Percentiles rank a stretch among this genome's conserved stretches.
phyloP scores from a whole-genome alignment of 2,888 invertebrate genomes.

The Ophion costatus region DNA sequence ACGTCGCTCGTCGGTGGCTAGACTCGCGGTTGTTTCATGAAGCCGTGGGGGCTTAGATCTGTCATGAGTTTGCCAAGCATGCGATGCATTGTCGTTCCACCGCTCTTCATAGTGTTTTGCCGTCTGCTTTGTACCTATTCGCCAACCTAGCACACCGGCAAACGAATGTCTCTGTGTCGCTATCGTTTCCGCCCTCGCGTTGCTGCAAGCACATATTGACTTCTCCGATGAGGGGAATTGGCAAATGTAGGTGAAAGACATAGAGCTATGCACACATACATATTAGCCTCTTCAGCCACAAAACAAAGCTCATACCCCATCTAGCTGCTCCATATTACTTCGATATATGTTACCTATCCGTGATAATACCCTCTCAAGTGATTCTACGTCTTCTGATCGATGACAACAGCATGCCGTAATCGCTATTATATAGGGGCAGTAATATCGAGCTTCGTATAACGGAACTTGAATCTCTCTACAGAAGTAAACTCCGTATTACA shows the following conservation, averaged over 20 bases:
- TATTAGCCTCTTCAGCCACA: slow-evolving; percentile 7
- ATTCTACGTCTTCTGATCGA: background rate
- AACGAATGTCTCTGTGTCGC: background rate
- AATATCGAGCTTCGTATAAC: too few relatives aligned
- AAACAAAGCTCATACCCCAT: background rate
- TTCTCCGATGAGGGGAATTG: slow-evolving; percentile 46
- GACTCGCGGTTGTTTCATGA: slow-evolving; percentile 46
- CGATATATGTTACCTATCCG: background rate
- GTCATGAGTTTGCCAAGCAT: slow-evolving; percentile 32
- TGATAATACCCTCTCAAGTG: too few relatives aligned
- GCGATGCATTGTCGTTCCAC: slow-evolving; percentile 22
- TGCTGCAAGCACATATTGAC: slow-evolving; percentile 51
- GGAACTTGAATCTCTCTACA: too few relatives aligned
- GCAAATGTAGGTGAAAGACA: slow-evolving; percentile 9
- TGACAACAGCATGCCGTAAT: background rate
- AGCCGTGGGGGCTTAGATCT: slow-evolving; percentile 28
- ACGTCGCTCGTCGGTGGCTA: slow-evolving; percentile 71
- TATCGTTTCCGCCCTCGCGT: background rate
- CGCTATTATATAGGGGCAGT: too few relatives aligned
- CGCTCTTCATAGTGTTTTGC: background rate
- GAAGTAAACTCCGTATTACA: too few relatives aligned
- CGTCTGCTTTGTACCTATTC: slow-evolving; percentile 6
- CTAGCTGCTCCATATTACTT: background rate
- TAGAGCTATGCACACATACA: background rate
- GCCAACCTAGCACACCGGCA: background rate